Conservation (phyloP, 1,140 invertebrate species). For the Trinorchestia longiramus region DNA sequence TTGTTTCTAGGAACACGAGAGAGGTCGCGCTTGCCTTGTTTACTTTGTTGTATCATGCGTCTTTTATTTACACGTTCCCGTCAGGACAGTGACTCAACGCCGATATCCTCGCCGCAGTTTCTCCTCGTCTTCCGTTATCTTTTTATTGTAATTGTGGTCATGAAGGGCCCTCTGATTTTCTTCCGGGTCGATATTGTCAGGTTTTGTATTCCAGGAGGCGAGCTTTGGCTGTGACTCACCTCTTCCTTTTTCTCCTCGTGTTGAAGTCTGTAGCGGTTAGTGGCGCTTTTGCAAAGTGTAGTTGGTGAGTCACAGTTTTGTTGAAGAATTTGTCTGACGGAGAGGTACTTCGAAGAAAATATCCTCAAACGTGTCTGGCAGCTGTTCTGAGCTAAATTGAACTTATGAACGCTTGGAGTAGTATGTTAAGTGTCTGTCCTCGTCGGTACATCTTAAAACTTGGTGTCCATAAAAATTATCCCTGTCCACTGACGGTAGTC, state of each 20-base stretch:
- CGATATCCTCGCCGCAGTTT: neutral
- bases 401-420: neutral
- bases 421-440: neutral
- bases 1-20: neutral
- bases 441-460: no score
- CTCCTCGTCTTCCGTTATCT: neutral
- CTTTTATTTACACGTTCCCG: neutral
- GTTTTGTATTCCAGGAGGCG: neutral
- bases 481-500: neutral
- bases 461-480: neutral
- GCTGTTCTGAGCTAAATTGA: neutral
- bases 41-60: neutral
- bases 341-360: neutral
- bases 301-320: neutral
- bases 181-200: neutral
- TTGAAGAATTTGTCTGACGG: neutral
- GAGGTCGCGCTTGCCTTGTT: neutral
- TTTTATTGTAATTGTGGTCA: neutral
- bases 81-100: neutral
- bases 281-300: neutral
- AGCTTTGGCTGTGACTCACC: neutral
- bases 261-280: neutral
- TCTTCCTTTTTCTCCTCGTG: neutral
- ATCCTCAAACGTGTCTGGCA: neutral
- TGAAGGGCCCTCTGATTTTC: neutral